Evolutionary conservation across 37 sponge, comb jelly and placozoan species (phyloP), one percentile per base, ranked within the genome.

Genomic region (Oopsacas minuta): DNA sequence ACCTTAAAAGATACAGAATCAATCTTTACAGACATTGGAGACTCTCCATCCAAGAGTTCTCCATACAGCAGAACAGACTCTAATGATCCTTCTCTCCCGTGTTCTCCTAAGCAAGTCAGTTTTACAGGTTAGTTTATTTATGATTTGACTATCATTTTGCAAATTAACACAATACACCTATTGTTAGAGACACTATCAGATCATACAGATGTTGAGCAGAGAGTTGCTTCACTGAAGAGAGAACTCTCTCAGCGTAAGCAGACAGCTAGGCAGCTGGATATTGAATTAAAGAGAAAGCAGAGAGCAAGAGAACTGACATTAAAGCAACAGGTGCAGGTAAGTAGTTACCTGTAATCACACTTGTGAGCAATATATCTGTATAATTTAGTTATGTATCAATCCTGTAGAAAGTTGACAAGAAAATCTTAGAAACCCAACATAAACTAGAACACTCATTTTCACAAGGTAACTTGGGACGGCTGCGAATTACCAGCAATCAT

Each of bases 91-190:
- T 61, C 20, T 12, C 75, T 61, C 7, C 75, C 75, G 32, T 61
- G 28, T 61, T 61, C 75, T n/a, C 75, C 75, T 7, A 61, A 61
- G 75, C 75, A 61, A 61, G 75, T 61, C 20, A 61, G 75, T n/a
- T 61, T 61, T 34, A 61, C 75, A 61, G 75, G 75, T 61, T 5
- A 61, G 75, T 25, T 12, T 22, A 46, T 46, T 17, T 17, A 22
- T 12, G 17, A 17, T 12, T 46, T 46, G 51, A 46, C 51, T 12
- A 46, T 46, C 17, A 46, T 46, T 46, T 12, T 17, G 17, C 51
- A 46, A 22, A 46, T 46, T 22, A 12, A 46, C 17, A 46, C 51
- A 46, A 17, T 46, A 17, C 17, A 46, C 17, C 51, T 46, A 17
- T 46, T 12, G 12, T 5, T n/a, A 61, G 75, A 61, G 22, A 61